Conservation (phyloP, 2,113 vertebrate genomes). For the Bos taurus region ARS-UCD2.0 NC_037335.1:4944001-4944500, state of each 20-base stretch:
- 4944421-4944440: background rate
- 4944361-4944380: background rate
- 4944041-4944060: background rate
- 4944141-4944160: background rate
- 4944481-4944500: background rate
- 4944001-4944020: background rate
- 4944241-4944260: background rate
- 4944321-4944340: background rate
- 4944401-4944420: background rate
- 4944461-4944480: background rate
- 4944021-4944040: background rate
- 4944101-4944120: background rate
- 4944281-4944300: background rate
- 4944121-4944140: background rate
- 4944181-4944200: background rate
- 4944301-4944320: background rate
- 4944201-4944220: background rate
- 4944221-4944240: background rate
- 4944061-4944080: background rate
- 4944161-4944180: background rate
- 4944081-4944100: background rate
- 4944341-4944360: background rate
- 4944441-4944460: background rate
- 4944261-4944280: background rate
- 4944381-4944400: background rate